Evolutionary conservation across 2,888 invertebrate genomes (phyloP).

Genomic region (Holacanthella duospinosa): DNA sequence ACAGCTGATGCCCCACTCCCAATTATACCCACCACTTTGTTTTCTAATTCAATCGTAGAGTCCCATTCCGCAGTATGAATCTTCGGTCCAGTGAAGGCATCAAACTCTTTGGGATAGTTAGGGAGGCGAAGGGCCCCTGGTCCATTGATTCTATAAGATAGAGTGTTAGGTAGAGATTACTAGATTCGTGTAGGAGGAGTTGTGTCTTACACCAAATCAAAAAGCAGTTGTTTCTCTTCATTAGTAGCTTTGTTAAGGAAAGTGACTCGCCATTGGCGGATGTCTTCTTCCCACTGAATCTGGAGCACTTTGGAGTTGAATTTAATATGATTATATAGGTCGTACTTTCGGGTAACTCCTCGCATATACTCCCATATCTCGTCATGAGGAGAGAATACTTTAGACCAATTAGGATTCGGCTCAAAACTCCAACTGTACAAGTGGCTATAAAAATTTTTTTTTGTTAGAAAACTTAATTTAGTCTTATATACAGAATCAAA

Average conservation of each 20-base stretch:
- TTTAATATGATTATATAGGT: not conserved
- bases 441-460: not conserved
- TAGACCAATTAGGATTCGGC: constrained; percentile 4
- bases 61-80: constrained; percentile 29
- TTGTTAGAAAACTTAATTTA: too few species aligned
- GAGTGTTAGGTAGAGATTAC: too few species aligned
- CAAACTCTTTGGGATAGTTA: constrained; percentile 22
- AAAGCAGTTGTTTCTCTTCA: not conserved
- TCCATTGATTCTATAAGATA: constrained; percentile 13
- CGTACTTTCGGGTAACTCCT: constrained; percentile 6
- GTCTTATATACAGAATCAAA: too few species aligned
- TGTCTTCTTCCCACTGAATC: constrained; percentile 8
- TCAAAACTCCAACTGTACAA: constrained; percentile 3
- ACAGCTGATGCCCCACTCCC: constrained; percentile 25
- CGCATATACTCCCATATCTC: constrained; percentile 9
- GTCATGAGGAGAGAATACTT: not conserved
- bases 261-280: constrained; percentile 3
- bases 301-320: constrained; percentile 3
- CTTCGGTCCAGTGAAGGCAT: constrained; percentile 21
- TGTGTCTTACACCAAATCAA: not conserved
- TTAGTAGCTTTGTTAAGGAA: not conserved
- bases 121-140: constrained; percentile 21
- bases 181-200: not conserved
- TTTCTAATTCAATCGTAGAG: constrained; percentile 11
- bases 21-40: constrained; percentile 21